These are phyloP conservation scores for Gorsachius magnificus DNA, from an alignment of 2,797 vertebrate genomes.

Conservation along the genomic window DNA sequence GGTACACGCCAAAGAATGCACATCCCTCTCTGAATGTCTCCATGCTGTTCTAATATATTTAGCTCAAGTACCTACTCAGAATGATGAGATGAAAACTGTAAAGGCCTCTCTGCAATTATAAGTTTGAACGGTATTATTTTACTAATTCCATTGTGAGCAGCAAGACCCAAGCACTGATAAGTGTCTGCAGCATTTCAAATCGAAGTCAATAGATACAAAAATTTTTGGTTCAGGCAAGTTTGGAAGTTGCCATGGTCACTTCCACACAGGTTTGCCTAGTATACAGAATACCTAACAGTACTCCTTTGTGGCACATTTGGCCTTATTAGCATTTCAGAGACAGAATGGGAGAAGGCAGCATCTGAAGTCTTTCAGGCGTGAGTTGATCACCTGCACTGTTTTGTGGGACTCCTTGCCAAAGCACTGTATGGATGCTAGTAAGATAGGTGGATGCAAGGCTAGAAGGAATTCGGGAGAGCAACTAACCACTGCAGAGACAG, in stretches of 20 bases:
- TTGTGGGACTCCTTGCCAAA: not conserved
- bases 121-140: not conserved
- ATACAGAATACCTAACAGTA: not conserved
- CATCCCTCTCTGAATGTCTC: not conserved
- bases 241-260: not conserved
- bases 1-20: not conserved
- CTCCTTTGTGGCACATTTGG: not conserved
- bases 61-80: not conserved
- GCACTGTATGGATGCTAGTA: not conserved
- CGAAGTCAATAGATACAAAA: not conserved
- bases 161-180: not conserved
- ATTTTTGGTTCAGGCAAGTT: not conserved
- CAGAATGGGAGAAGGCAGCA: not conserved
- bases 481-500: not conserved
- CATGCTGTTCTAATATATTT: not conserved
- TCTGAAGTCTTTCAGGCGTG: not conserved
- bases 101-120: not conserved
- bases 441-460: not conserved
- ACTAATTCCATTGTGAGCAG: not conserved
- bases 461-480: not conserved
- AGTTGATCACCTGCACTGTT: not conserved
- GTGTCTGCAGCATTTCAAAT: not conserved
- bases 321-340: not conserved
- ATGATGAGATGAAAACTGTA: not conserved
- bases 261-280: not conserved